Evolutionary conservation across 2,113 vertebrate species (phyloP), one percentile per base, ranked within the genome.

Genomic region (Pelvicachromis taeniatus): DNA sequence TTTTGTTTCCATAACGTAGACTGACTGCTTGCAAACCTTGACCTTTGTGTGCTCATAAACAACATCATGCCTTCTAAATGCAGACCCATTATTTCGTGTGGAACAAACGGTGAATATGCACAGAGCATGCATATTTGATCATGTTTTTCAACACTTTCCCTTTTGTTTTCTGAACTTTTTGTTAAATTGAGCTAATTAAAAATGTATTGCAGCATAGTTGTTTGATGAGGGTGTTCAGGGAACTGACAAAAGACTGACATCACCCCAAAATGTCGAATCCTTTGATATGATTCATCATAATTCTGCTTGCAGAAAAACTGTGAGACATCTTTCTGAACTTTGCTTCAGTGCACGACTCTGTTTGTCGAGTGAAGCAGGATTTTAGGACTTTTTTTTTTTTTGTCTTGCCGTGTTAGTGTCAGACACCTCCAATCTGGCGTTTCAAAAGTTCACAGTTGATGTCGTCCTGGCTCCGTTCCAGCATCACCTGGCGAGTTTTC

Each of bases 1-100:
- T 87, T 88, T 80, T 84, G 87, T 95, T 88, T 84, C 79, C 85
- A 83, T 91, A 87, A 89, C 31, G 3, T 56, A 45, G 78, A 55
- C 73, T 78, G 91, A 92, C 84, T 87, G 10, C 50, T 85, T 83
- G 53, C 80, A 88, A 86, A 84, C 54, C 14, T 4, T 91, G 87
- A 93, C 92, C 89, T 93, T 94, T 91, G 70, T 75, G 1, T 31
- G 45, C 56, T 55, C 54, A 55, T 75, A 84, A 77, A 90, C 56
- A 89, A 54, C 16, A 48, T 79, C 56, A 38, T 73, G 26, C 42
- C 55, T 73, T 31, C 58, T 77, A 58, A 81, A 85, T 81, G 48
- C 10, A 31, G 40, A 63, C 31, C 58, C 13, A 7, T 52, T 75
- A 75, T 52, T 52, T 33, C 52, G 45, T 19, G 10, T 19, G 45